phyloP scores from a whole-genome alignment of 2,113 vertebrate species.

The Lutjanus erythropterus region DNA sequence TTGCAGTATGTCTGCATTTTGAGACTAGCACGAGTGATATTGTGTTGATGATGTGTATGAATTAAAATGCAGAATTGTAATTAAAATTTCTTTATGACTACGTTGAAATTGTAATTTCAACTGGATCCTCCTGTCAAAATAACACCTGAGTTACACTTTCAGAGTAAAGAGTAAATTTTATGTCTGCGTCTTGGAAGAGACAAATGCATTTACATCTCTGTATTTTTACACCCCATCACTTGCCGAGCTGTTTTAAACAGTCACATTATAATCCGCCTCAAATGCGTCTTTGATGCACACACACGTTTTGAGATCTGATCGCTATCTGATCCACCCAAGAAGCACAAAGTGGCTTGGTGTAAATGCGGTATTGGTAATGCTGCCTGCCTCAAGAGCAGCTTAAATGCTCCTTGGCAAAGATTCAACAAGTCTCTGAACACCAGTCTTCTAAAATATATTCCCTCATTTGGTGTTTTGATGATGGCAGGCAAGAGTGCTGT shows the following conservation, averaged over 20 bases:
- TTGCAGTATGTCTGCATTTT: no score
- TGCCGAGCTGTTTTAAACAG: not conserved
- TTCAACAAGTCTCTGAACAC: not conserved
- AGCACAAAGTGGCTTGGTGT: not conserved
- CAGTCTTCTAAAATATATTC: not conserved
- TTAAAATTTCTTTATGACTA: no score
- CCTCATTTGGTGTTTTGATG: not conserved
- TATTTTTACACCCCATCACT: not conserved
- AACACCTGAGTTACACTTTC: no score
- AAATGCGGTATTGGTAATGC: not conserved
- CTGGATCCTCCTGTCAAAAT: no score
- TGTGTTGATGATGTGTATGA: no score
- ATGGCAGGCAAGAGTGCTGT: not conserved
- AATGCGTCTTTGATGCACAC: slow-evolving; percentile 1
- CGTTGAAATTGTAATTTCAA: no score
- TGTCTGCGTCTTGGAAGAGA: not conserved
- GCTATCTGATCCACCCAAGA: not conserved
- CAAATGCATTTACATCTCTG: not conserved
- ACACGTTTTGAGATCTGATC: not conserved
- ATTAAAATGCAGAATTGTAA: no score
- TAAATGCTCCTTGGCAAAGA: not conserved
- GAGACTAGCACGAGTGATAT: no score
- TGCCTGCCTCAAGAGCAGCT: not conserved
- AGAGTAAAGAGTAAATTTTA: no score
- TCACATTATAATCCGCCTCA: not conserved